These are phyloP conservation scores for Gila orcuttii DNA, from an alignment of 2,113 vertebrate species.

Conservation along the genomic window DNA sequence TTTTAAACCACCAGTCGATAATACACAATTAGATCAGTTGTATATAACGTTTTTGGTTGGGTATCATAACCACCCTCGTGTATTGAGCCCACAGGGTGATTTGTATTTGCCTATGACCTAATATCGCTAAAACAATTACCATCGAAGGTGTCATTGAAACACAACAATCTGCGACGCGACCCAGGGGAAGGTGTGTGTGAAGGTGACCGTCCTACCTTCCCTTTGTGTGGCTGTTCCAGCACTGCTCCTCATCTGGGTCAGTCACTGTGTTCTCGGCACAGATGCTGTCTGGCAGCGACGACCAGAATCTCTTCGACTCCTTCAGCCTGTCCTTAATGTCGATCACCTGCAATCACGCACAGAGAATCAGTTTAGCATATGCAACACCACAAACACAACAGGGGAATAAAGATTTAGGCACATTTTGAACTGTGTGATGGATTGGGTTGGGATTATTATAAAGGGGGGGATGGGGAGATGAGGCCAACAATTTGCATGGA, in stretches of 20 bases:
- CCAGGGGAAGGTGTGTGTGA: background rate
- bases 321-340: slow-evolving; percentile 95
- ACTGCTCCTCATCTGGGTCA: slow-evolving; percentile 85
- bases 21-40: background rate
- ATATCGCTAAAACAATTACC: slow-evolving; percentile 14
- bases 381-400: background rate
- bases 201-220: slow-evolving; percentile 84
- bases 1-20: background rate
- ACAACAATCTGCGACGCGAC: slow-evolving; percentile 16
- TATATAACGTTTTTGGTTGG: too few relatives aligned
- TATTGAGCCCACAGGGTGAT: background rate
- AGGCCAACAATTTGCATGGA: slow-evolving; percentile 17
- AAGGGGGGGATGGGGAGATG: background rate
- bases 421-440: background rate
- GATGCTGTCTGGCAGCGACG: slow-evolving; percentile 86
- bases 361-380: background rate
- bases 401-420: background rate
- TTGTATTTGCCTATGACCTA: slow-evolving; percentile 10
- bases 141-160: slow-evolving; percentile 22
- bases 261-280: slow-evolving; percentile 86
- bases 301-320: slow-evolving; percentile 95
- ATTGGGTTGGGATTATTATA: slow-evolving; percentile 7
- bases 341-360: slow-evolving; percentile 82
- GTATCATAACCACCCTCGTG: background rate
- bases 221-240: slow-evolving; percentile 96